Evolutionary conservation across 2,797 vertebrate genomes (phyloP).

Genomic region (Poeciliopsis turneri): DNA sequence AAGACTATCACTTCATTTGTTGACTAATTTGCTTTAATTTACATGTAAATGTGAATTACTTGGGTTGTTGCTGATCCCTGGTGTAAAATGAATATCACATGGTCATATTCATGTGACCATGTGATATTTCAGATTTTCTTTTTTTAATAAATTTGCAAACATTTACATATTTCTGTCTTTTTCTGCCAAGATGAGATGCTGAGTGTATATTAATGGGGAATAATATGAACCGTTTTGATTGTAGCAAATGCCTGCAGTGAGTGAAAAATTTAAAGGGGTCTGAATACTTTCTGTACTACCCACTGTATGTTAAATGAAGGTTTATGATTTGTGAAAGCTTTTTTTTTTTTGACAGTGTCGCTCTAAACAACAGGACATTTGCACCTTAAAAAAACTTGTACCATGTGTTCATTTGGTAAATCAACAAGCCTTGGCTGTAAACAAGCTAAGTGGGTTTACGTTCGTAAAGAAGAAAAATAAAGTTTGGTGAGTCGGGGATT

Average conservation of each 20-base stretch:
- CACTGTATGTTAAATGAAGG: too few relatives aligned
- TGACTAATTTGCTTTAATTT: neutral
- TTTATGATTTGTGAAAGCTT: constrained; percentile 30
- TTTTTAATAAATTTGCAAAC: too few relatives aligned
- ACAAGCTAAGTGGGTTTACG: neutral
- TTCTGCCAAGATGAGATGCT: too few relatives aligned
- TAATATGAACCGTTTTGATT: too few relatives aligned
- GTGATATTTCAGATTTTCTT: too few relatives aligned
- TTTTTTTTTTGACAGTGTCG: constrained; percentile 28
- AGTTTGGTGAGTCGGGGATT: constrained; percentile 64
- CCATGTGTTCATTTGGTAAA: constrained; percentile 48
- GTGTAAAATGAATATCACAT: neutral
- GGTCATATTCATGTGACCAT: too few relatives aligned
- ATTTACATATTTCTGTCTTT: too few relatives aligned
- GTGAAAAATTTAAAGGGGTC: too few relatives aligned
- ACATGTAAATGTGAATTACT: neutral
- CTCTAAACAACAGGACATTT: constrained; percentile 64
- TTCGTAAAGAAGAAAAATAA: constrained; percentile 45
- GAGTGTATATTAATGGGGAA: too few relatives aligned
- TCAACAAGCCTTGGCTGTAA: constrained; percentile 57
- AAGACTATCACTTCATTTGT: neutral
- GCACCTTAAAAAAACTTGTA: constrained; percentile 46
- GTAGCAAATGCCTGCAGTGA: too few relatives aligned
- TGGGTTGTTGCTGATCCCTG: neutral
- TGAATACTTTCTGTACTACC: too few relatives aligned